phyloP scores from a whole-genome alignment of 2,888 invertebrate species.

The Tetanocera ferruginea region DNA sequence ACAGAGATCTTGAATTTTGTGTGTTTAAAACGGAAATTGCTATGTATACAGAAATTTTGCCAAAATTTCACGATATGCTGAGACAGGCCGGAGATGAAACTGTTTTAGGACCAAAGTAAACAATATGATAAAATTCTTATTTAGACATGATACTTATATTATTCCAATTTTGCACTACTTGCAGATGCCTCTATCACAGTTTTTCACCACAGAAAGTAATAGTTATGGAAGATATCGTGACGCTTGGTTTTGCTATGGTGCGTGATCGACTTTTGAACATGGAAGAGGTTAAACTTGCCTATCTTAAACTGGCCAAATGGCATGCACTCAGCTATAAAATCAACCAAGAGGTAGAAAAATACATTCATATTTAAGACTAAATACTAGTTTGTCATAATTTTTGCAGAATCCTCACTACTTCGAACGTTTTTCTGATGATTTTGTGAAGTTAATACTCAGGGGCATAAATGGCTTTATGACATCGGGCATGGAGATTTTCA shows the following conservation, averaged over 20 bases:
- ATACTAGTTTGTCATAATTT: neutral
- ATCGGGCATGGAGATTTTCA: constrained; percentile 49
- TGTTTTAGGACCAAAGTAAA: constrained; percentile 36
- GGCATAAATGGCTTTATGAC: constrained; percentile 42
- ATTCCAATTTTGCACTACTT: neutral
- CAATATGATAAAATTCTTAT: no score
- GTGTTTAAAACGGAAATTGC: constrained; percentile 40
- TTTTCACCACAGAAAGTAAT: constrained; percentile 48
- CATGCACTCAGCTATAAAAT: constrained; percentile 55
- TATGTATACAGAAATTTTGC: constrained; percentile 36
- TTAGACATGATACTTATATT: no score
- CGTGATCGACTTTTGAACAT: constrained; percentile 46
- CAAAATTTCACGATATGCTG: constrained; percentile 32
- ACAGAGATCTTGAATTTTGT: neutral
- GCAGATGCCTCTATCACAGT: constrained; percentile 46
- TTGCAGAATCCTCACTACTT: constrained; percentile 32
- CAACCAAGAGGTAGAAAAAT: constrained; percentile 42
- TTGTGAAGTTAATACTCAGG: constrained; percentile 36
- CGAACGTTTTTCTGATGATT: constrained; percentile 34
- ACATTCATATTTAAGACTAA: neutral
- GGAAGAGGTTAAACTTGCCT: constrained; percentile 48
- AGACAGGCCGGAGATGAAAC: constrained; percentile 33
- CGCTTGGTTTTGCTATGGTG: constrained; percentile 44
- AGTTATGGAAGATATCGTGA: constrained; percentile 47
- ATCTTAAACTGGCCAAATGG: constrained; percentile 56